Conservation (phyloP, 2,888 invertebrate species). For the Slavum lentiscoides region DNA sequence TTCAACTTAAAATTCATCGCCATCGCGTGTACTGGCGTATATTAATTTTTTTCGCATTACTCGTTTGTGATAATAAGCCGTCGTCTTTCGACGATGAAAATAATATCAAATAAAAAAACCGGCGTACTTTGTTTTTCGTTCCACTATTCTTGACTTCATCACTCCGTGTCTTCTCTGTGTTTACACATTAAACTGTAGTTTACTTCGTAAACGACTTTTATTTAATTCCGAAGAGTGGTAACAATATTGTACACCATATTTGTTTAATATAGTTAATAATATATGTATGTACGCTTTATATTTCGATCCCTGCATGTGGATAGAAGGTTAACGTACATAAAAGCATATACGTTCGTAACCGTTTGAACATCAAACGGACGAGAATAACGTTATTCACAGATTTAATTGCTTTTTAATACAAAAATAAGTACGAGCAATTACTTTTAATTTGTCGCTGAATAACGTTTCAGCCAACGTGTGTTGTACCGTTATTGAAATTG, state of each 20-base stretch:
- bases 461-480: not conserved
- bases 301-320: not conserved
- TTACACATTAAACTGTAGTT: no score
- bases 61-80: no score
- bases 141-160: no score
- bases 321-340: not conserved
- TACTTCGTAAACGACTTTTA: not conserved
- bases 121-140: no score
- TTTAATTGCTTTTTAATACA: slow-evolving; percentile 31
- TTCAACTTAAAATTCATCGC: not conserved
- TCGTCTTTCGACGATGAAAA: no score
- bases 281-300: not conserved
- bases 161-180: no score
- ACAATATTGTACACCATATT: no score
- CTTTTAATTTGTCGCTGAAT: not conserved
- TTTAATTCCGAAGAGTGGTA: not conserved
- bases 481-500: not conserved
- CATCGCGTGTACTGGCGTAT: not conserved
- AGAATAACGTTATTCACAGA: not conserved
- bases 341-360: not conserved
- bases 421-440: not conserved
- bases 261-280: no score
- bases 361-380: slow-evolving; percentile 17
- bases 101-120: no score
- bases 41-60: not conserved